These are phyloP conservation scores for Sorex araneus DNA, from an alignment of 2,113 vertebrate species.

Conservation along the genomic window DNA sequence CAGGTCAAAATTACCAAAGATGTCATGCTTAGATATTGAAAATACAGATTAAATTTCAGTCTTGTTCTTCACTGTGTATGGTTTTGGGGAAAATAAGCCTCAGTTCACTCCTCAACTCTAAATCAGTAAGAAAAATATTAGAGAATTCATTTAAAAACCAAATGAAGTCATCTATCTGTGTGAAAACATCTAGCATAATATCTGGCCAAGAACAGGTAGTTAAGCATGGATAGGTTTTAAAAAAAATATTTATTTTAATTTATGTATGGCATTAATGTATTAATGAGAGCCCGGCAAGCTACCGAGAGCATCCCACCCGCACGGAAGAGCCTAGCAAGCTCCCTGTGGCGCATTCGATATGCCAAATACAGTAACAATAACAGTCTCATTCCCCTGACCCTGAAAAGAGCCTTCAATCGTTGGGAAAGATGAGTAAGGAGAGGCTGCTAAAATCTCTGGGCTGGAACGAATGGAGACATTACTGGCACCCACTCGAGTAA, in stretches of 20 bases:
- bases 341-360: too few relatives aligned
- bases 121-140: constrained; percentile 48
- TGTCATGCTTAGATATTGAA: neutral
- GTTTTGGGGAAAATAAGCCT: constrained; percentile 3
- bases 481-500: too few relatives aligned
- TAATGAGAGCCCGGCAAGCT: too few relatives aligned
- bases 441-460: too few relatives aligned
- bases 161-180: neutral
- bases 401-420: too few relatives aligned
- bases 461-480: too few relatives aligned
- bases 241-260: constrained; percentile 47
- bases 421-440: too few relatives aligned
- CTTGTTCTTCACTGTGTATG: neutral
- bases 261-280: too few relatives aligned
- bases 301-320: too few relatives aligned
- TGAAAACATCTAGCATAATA: constrained; percentile 33
- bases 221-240: constrained; percentile 3
- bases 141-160: constrained; percentile 21
- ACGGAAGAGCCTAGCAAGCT: too few relatives aligned
- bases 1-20: neutral
- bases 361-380: too few relatives aligned
- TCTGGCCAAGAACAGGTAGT: constrained; percentile 35
- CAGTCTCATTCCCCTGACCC: too few relatives aligned
- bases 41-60: constrained; percentile 41
- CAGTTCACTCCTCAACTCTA: neutral